Conservation (phyloP, 2,888 invertebrate species). For the Drosophila trichaetosa region DNA sequence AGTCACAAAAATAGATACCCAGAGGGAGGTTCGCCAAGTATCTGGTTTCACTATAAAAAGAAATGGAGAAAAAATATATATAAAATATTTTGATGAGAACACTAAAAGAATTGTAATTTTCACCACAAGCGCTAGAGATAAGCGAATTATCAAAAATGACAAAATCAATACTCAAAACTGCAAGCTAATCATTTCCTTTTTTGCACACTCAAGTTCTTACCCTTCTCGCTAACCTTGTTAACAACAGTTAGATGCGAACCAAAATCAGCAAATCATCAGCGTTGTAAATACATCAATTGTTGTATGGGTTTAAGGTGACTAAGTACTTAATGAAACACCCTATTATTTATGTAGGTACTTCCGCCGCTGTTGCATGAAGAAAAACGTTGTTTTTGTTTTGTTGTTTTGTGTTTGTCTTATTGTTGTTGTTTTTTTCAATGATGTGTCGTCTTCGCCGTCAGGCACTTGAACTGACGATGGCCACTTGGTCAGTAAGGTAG, state of each 20-base stretch:
- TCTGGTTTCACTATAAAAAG: slow-evolving; percentile 24
- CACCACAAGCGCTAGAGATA: neutral
- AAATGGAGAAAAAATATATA: neutral
- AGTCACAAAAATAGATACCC: slow-evolving; percentile 71
- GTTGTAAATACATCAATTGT: neutral
- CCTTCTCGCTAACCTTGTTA: neutral
- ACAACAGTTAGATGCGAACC: neutral
- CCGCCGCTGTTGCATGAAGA: slow-evolving; percentile 62
- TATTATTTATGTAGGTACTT: slow-evolving; percentile 58
- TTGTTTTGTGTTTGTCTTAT: slow-evolving; percentile 13
- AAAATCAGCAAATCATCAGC: slow-evolving; percentile 17
- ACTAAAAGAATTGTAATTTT: neutral
- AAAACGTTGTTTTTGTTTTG: slow-evolving; percentile 43
- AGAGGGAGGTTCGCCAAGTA: slow-evolving; percentile 45
- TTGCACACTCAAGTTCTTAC: slow-evolving; percentile 1
- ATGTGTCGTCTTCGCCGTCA: slow-evolving; percentile 43
- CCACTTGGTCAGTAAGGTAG: slow-evolving; percentile 72
- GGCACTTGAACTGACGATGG: slow-evolving; percentile 59
- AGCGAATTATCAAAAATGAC: neutral
- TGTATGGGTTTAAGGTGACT: slow-evolving; percentile 10
- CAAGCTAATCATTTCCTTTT: neutral
- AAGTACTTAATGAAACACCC: slow-evolving; percentile 50
- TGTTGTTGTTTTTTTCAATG: slow-evolving; percentile 46
- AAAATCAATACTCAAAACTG: neutral
- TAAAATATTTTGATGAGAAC: neutral